phyloP scores from a whole-genome alignment of 1,140 invertebrate genomes.

The Dinothrombium tinctorium region DNA sequence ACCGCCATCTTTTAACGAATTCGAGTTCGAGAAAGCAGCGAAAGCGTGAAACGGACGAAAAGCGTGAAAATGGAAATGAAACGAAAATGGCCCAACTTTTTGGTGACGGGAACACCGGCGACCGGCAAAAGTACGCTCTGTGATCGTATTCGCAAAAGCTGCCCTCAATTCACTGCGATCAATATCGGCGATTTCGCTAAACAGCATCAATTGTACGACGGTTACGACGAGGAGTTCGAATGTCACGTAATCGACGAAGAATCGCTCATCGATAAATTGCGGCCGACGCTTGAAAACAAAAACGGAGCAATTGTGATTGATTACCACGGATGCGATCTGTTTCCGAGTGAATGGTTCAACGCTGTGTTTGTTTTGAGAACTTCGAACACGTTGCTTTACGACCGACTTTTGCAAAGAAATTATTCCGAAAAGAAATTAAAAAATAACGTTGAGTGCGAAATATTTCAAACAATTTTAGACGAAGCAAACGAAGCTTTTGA shows the following conservation, averaged over 20 bases:
- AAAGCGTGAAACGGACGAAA: too few relatives aligned
- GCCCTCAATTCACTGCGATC: conserved; percentile 33
- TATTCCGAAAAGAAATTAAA: conserved; percentile 73
- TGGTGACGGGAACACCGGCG: conserved; percentile 52
- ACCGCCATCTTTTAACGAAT: too few relatives aligned
- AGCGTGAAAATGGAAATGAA: too few relatives aligned
- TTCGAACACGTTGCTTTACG: conserved; percentile 63
- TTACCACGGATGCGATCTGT: conserved; percentile 89
- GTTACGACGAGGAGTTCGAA: conserved; percentile 57
- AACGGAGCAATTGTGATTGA: conserved; percentile 82
- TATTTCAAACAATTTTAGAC: conserved; percentile 78
- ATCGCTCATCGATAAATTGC: conserved; percentile 31
- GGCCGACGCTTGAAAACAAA: conserved; percentile 37
- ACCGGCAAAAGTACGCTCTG: conserved; percentile 74
- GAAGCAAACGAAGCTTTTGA: conserved; percentile 69
- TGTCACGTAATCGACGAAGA: conserved; percentile 82
- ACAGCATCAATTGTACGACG: conserved; percentile 50
- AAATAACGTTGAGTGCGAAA: conserved; percentile 90
- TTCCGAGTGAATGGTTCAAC: conserved; percentile 89
- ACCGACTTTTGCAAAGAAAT: conserved; percentile 52
- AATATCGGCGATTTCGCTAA: conserved; percentile 77
- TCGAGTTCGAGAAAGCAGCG: too few relatives aligned
- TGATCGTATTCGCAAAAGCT: conserved; percentile 30
- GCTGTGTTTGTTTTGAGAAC: conserved; percentile 77
- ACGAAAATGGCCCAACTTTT: too few relatives aligned